Conservation (phyloP, 2,797 vertebrate genomes). For the Carapus acus region DNA sequence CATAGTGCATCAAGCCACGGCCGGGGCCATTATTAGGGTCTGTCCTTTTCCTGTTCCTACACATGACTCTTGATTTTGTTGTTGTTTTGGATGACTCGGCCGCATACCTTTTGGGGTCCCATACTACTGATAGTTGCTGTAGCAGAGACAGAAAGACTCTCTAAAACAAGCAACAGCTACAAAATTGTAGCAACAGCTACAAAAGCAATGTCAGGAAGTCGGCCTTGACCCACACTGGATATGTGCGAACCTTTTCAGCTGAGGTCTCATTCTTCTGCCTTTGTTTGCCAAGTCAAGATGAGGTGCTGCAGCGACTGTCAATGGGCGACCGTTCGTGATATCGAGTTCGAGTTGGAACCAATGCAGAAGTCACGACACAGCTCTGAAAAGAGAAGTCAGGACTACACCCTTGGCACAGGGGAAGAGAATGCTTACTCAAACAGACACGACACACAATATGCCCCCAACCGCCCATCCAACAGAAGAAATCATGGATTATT, state of each 20-base stretch:
- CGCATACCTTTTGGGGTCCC: conserved; percentile 60
- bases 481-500: conserved; percentile 74
- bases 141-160: conserved; percentile 53
- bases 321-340: conserved; percentile 48
- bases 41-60: conserved; percentile 60
- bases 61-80: conserved; percentile 69
- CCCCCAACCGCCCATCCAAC: conserved; percentile 54
- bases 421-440: conserved; percentile 45
- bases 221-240: conserved; percentile 46
- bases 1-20: conserved; percentile 71
- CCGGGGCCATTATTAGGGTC: conserved; percentile 75
- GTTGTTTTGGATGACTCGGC: conserved; percentile 67
- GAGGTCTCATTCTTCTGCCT: conserved; percentile 38
- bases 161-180: conserved; percentile 39
- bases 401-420: conserved; percentile 29
- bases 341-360: conserved; percentile 46
- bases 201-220: conserved; percentile 37
- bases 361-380: conserved; percentile 21
- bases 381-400: conserved; percentile 42
- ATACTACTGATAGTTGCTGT: conserved; percentile 64
- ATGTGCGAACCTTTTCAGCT: conserved; percentile 41
- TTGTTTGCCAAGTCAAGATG: conserved; percentile 41
- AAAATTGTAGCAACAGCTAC: conserved; percentile 30
- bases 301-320: conserved; percentile 30
- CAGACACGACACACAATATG: conserved; percentile 56